Conservation (phyloP, 2,797 vertebrate species). For the Sandelia bainsii region DNA sequence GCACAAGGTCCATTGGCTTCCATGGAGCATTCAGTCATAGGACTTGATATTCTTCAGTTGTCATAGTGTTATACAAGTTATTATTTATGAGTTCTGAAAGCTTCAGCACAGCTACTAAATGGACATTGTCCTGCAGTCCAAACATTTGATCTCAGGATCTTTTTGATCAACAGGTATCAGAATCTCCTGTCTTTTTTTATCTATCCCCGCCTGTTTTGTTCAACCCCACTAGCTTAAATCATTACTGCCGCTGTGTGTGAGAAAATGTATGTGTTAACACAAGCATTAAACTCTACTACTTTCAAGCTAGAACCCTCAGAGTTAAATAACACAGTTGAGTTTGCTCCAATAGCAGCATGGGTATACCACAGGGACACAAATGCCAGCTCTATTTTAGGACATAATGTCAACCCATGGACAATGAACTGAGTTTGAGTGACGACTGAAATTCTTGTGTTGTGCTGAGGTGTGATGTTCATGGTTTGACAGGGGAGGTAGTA, state of each 20-base stretch:
- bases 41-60: background rate
- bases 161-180: no score
- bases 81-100: no score
- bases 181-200: background rate
- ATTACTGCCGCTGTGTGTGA: background rate
- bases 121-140: no score
- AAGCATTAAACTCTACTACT: background rate
- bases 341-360: background rate
- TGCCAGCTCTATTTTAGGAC: slow-evolving; percentile 50
- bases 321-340: slow-evolving; percentile 7
- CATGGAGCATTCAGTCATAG: slow-evolving; percentile 3
- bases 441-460: slow-evolving; percentile 55
- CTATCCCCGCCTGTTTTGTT: background rate
- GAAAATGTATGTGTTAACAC: background rate
- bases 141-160: no score
- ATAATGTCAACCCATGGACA: slow-evolving; percentile 50
- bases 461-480: slow-evolving; percentile 52
- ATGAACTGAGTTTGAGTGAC: slow-evolving; percentile 28
- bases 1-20: background rate
- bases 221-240: background rate
- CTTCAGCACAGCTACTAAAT: no score
- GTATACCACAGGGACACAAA: slow-evolving; percentile 19
- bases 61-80: background rate
- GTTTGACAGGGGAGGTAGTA: slow-evolving; percentile 36
- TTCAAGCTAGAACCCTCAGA: slow-evolving; percentile 7